Base-by-base conservation (phyloP, 2,888 invertebrate genomes). In the Drosophila neoperkinsi region DNA sequence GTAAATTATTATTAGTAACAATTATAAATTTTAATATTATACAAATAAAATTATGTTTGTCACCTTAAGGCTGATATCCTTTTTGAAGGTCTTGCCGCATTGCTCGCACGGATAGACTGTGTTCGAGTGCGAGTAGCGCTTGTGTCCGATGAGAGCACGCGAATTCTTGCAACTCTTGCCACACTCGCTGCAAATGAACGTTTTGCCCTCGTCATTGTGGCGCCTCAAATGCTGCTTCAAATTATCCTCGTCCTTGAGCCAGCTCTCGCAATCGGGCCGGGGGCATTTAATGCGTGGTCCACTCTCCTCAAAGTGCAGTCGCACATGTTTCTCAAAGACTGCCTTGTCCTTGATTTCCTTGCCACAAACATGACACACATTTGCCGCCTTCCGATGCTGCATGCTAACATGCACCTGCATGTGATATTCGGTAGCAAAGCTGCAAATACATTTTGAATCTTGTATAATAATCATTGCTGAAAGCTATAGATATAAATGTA, bases 11-110 rank as follows among this genome's bases (percentile, higher is more conserved):
- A 31, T 21, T 1, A 18, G 21, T 25, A 28, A 6, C 36, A 4
- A n/a, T 38, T 38, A 21, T 41, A 13, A 11, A 25, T 33, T n/a
- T 18, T 21, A 18, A 41, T 62, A 55, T 52, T 0, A 5, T 0
- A 18, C 9, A 28, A 16, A 2, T 4, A 69, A 49, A 71, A 92
- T n/a, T n/a, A 5, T 16, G 5, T 4, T n/a, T 28, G 7, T 1
- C 3, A 56, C 93, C 78, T 91, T 92, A 38, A 93, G 82, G 51
- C 91, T 91, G 33, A 93, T 90, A 5, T 93, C 91, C 46, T 92
- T 93, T 67, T 93, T 93, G 65, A 93, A 93, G 5, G 91, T 91
- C 74, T 93, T 93, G 49, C 93, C 90, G 72, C 93, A 93, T 60
- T 91, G 88, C 60, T 91, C 91, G 70, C 91, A 92, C 56, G 89